Evolutionary conservation across 2,888 invertebrate species (phyloP), one percentile per base, ranked within the genome.

Genomic region (Geophilus truncorum): DNA sequence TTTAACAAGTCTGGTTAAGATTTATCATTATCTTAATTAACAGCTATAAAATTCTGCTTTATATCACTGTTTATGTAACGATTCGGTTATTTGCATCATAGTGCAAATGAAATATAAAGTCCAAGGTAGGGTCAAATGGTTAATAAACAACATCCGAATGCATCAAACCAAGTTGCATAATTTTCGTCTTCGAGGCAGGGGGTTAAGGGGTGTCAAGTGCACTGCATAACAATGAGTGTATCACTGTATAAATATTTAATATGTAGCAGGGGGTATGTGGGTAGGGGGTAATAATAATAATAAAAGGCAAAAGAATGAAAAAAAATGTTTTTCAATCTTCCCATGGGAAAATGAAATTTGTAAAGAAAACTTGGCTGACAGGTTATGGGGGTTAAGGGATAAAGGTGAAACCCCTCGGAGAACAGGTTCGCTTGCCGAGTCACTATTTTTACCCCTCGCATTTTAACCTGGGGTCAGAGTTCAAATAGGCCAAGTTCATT

Each of bases 321-420:
- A 70, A 70, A 70, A 25, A 28, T 28, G 28, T 70, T 70, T 28
- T 28, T 28, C 70, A 25, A 70, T 28, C 70, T 70, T 70, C 70
- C 70, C 70, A 70, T 70, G 70, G 70, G 70, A 70, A 70, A 70
- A 70, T 70, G 0, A 3, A 28, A 70, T 2, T 70, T 70, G 70
- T 70, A 70, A 70, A 70, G 70, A 70, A 70, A 70, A 51, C 18
- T 51, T 51, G 51, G 25, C 12, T 70, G 70, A n/a, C 25, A 25
- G 70, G 70, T 70, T 70, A 70, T 70, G 70, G 28, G 70, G 70
- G 70, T 70, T 70, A 70, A 70, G 70, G 70, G 70, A 70, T 70
- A 28, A 70, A 70, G 70, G 70, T 70, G 70, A 70, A 70, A 0
- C 70, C 70, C 70, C 70, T 70, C 18, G 2, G 21, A n/a, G 25